These are phyloP conservation scores for Mormyrus lacerda DNA, from an alignment of 2,113 vertebrate species.

Conservation along the genomic window DNA sequence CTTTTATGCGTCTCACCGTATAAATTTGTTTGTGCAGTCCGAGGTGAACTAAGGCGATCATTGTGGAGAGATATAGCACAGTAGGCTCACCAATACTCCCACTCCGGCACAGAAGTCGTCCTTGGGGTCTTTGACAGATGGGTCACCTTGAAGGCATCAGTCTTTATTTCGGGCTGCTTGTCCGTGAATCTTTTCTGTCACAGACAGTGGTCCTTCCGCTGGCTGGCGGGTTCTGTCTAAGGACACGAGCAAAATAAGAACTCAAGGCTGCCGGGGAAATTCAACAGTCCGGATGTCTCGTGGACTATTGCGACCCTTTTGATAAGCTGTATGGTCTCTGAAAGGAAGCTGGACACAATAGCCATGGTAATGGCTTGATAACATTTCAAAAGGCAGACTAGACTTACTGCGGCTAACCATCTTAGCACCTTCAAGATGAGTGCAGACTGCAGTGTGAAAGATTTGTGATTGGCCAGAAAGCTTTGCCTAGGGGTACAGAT, in stretches of 20 bases:
- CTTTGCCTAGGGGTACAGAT: neutral
- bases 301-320: neutral
- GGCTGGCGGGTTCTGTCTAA: neutral
- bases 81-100: neutral
- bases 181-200: conserved; percentile 7
- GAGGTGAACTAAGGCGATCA: neutral
- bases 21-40: neutral
- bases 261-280: neutral
- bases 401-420: neutral
- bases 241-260: neutral
- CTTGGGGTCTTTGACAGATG: conserved; percentile 23
- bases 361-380: neutral
- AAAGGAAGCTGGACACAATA: neutral
- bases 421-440: neutral
- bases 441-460: neutral
- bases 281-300: neutral
- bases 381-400: neutral
- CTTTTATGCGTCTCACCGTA: neutral
- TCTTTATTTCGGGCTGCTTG: conserved; percentile 22
- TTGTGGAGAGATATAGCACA: neutral
- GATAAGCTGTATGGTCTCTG: neutral
- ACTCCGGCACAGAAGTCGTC: neutral
- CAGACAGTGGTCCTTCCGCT: neutral
- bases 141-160: conserved; percentile 20
- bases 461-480: neutral